Conservation (phyloP, 53 echinoderm and acorn worm genomes). For the Arbacia lixula region DNA sequence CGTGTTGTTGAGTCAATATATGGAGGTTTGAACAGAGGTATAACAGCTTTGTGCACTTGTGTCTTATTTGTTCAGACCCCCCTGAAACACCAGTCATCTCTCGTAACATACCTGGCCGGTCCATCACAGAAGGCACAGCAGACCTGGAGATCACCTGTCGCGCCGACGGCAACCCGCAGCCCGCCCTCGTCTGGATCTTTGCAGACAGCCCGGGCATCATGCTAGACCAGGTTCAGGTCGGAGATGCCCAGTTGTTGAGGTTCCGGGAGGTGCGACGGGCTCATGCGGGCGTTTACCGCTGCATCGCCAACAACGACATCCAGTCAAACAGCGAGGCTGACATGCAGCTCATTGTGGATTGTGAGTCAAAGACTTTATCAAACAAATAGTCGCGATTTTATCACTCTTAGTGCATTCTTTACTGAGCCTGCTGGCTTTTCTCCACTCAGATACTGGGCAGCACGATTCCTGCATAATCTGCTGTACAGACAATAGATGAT, state of each 20-base stretch:
- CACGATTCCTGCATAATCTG: too few species aligned
- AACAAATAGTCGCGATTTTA: too few species aligned
- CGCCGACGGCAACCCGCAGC: conserved; percentile 36
- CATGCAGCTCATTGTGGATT: conserved; percentile 2
- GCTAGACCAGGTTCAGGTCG: conserved; percentile 17
- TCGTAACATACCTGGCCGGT: background rate
- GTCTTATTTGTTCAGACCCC: conserved; percentile 15
- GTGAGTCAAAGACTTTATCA: too few species aligned
- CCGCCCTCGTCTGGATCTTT: conserved; percentile 12
- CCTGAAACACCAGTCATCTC: background rate
- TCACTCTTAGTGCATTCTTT: too few species aligned
- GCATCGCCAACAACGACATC: conserved; percentile 33
- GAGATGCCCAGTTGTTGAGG: conserved; percentile 12
- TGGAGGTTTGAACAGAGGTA: too few species aligned
- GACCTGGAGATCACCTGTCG: conserved; percentile 39
- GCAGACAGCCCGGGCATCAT: conserved; percentile 4
- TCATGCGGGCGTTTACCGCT: conserved; percentile 14
- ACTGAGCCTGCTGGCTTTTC: too few species aligned
- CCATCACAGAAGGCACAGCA: background rate
- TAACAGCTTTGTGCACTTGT: too few species aligned
- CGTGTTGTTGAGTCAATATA: too few species aligned
- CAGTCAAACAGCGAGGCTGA: background rate
- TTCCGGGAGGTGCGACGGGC: background rate
- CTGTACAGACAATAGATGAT: too few species aligned
- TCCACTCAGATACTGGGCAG: too few species aligned